A percentile compares a stretch with the other conserved stretches of the same genome.
phyloP scores from a whole-genome alignment of 2,113 vertebrate species.

The Phaetusa simplex region DNA sequence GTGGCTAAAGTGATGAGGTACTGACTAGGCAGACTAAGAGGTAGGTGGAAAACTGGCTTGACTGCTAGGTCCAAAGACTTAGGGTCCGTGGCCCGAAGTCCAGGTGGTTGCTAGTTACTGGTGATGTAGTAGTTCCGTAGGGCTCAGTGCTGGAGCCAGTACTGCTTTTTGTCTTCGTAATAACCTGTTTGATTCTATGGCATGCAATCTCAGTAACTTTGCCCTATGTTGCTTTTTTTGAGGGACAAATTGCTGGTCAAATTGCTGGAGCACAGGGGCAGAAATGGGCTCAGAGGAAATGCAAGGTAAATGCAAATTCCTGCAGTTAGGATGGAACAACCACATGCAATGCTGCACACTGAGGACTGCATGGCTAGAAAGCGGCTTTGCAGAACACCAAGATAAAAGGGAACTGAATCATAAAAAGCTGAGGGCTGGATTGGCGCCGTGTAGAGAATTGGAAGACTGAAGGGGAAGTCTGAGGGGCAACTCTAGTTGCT shows the following conservation, averaged over 20 bases:
- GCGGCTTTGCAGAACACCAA: not conserved
- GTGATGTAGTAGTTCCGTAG: not conserved
- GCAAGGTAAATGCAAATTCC: conserved; percentile 4
- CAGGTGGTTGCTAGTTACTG: not conserved
- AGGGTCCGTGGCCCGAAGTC: not conserved
- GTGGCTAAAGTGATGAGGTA: not conserved
- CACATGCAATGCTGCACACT: not conserved
- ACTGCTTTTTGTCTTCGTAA: not conserved
- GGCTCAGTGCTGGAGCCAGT: not conserved
- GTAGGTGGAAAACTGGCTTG: not conserved
- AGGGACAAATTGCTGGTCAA: not conserved
- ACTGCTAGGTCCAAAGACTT: not conserved
- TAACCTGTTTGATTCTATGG: not conserved
- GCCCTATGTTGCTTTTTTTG: not conserved
- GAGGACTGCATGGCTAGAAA: not conserved
- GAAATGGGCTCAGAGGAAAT: not conserved
- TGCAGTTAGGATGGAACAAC: not conserved
- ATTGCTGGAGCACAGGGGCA: not conserved
- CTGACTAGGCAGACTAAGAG: not conserved
- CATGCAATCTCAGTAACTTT: not conserved
- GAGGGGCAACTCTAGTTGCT: not conserved
- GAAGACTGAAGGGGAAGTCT: not conserved
- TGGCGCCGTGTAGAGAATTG: not conserved
- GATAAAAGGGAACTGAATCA: not conserved
- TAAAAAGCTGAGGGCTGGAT: not conserved